Conservation (phyloP, 2,888 invertebrate species). For the Lapara coniferarum region DNA sequence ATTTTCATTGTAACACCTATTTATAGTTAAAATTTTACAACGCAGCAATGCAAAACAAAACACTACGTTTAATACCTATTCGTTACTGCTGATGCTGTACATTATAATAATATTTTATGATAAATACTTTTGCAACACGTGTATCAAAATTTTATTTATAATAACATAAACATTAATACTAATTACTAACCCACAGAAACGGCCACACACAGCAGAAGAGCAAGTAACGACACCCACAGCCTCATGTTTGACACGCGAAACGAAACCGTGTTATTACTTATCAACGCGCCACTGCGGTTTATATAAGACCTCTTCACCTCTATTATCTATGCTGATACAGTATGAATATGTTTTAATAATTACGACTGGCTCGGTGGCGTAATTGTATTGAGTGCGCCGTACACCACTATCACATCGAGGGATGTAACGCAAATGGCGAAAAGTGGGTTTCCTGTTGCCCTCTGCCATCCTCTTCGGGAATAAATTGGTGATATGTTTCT, state of each 20-base stretch:
- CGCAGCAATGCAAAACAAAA: too few relatives aligned
- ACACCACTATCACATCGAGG: background rate
- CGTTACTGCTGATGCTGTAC: too few relatives aligned
- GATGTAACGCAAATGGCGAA: background rate
- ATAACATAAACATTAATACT: background rate
- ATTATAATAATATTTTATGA: too few relatives aligned
- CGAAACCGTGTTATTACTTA: constrained; percentile 33
- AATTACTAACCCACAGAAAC: constrained; percentile 31
- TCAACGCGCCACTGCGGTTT: constrained; percentile 31
- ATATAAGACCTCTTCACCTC: constrained; percentile 31
- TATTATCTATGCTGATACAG: constrained; percentile 29
- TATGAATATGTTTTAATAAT: constrained; percentile 7
- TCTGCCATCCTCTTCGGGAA: background rate
- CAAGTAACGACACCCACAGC: constrained; percentile 38
- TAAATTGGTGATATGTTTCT: background rate
- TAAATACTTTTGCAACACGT: background rate
- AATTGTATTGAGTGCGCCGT: background rate
- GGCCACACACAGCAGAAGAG: constrained; percentile 39
- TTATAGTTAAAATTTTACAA: too few relatives aligned
- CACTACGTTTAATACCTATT: too few relatives aligned
- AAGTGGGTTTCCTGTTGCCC: background rate
- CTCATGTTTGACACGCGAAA: constrained; percentile 42
- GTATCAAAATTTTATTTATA: background rate
- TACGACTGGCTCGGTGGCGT: background rate
- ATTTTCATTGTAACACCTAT: too few relatives aligned